phyloP scores from a whole-genome alignment of 2,888 invertebrate species.

The Metallyticus violacea region DNA sequence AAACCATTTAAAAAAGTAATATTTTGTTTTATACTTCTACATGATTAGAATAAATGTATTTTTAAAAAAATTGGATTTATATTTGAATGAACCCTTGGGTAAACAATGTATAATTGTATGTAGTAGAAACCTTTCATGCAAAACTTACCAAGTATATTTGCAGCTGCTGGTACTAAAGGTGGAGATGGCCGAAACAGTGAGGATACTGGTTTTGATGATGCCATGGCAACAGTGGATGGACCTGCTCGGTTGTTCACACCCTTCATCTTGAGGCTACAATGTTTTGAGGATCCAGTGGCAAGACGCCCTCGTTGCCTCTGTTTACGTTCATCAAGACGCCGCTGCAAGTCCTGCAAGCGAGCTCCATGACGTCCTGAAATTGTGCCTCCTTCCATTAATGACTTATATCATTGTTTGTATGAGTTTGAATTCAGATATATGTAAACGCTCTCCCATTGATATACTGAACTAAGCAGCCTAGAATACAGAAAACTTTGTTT shows the following conservation, averaged over 20 bases:
- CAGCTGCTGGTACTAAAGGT: constrained; percentile 9
- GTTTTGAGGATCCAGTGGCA: constrained; percentile 23
- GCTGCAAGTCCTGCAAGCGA: constrained; percentile 57
- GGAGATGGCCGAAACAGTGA: constrained; percentile 5
- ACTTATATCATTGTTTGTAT: no score
- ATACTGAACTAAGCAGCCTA: no score
- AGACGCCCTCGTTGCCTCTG: constrained; percentile 43
- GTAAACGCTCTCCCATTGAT: no score
- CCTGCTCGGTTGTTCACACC: constrained; percentile 31
- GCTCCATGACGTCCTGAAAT: constrained; percentile 50
- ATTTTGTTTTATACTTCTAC: no score
- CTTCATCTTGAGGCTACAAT: constrained; percentile 35
- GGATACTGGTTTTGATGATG: constrained; percentile 20
- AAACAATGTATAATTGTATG: no score
- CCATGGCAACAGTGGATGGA: constrained; percentile 21
- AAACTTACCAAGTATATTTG: constrained; percentile 16
- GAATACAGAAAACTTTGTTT: no score
- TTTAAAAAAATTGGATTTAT: no score
- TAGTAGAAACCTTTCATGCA: no score
- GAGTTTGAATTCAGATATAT: no score
- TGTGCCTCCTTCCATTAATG: background rate
- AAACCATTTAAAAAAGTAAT: no score
- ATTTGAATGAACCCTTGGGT: no score
- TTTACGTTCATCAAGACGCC: constrained; percentile 56
- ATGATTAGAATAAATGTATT: no score